These are phyloP conservation scores for Anas platyrhynchos DNA, from an alignment of 2,113 vertebrate genomes.

Conservation along the genomic window DNA sequence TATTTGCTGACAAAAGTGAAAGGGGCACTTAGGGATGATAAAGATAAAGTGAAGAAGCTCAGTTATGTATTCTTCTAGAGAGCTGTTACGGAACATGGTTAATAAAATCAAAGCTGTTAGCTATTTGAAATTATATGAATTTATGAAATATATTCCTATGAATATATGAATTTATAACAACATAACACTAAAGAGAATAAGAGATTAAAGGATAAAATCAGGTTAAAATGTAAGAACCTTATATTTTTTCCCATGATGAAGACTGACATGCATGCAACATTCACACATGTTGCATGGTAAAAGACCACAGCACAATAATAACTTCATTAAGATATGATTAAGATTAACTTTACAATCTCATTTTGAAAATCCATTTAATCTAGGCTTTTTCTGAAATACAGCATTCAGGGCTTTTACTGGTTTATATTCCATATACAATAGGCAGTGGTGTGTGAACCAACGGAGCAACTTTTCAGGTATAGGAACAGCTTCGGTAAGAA, in stretches of 20 bases:
- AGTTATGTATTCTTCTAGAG: neutral
- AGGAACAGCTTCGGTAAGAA: slow-evolving; percentile 1
- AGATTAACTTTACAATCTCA: slow-evolving; percentile 27
- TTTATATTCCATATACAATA: slow-evolving; percentile 7
- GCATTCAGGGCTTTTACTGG: slow-evolving; percentile 7
- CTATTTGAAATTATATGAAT: neutral
- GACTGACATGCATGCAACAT: neutral
- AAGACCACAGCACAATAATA: neutral
- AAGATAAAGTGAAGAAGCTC: neutral
- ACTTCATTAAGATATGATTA: slow-evolving; percentile 30
- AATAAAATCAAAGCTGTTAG: neutral
- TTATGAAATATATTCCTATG: neutral
- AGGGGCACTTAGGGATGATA: neutral
- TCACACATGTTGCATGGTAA: neutral
- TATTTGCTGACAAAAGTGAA: neutral
- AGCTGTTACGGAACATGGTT: neutral
- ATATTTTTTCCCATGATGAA: neutral
- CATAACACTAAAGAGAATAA: neutral
- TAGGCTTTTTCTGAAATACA: neutral
- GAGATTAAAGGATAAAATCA: neutral
- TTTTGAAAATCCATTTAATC: slow-evolving; percentile 48
- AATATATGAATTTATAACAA: neutral
- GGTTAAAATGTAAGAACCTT: neutral
- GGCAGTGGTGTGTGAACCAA: slow-evolving; percentile 36
- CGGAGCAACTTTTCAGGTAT: slow-evolving; percentile 46